A percentile compares a stretch with the other conserved stretches of the same genome.
phyloP scores from a whole-genome alignment of 1,140 invertebrate genomes.

The Meloidogyne hapla region DNA sequence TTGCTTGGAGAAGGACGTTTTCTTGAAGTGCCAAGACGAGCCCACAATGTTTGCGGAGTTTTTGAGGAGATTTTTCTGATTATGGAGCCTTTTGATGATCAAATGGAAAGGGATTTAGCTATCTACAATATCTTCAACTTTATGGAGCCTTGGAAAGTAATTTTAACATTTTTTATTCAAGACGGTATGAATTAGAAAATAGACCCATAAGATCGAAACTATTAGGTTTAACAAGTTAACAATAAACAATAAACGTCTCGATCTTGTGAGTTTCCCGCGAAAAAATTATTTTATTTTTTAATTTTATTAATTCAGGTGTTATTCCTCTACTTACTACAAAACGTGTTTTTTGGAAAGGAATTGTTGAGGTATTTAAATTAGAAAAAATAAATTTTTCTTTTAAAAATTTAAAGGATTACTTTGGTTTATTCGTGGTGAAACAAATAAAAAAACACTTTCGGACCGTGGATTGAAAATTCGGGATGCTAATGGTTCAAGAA shows the following conservation, averaged over 20 bases:
- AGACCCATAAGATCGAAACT: no score
- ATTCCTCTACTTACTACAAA: conserved; percentile 96
- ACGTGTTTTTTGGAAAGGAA: conserved; percentile 84
- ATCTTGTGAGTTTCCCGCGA: no score
- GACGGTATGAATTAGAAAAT: no score
- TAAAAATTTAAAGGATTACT: conserved; percentile 68
- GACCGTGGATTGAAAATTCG: conserved; percentile 90
- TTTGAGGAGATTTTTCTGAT: background rate
- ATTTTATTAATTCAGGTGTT: conserved; percentile 68
- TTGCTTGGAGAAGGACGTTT: conserved; percentile 5
- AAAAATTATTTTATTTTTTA: background rate
- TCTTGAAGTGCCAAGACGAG: background rate
- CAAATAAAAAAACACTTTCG: conserved; percentile 82
- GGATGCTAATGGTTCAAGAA: conserved; percentile 77
- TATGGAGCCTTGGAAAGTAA: background rate
- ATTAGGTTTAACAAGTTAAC: no score
- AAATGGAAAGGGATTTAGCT: conserved; percentile 9
- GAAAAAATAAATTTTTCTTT: no score
- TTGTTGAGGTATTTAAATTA: conserved; percentile 81
- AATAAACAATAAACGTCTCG: no score
- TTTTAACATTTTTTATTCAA: no score
- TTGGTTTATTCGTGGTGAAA: conserved; percentile 91
- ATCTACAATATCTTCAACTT: conserved; percentile 3
- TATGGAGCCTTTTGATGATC: conserved; percentile 6
- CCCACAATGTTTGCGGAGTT: conserved; percentile 11